A percentile compares a stretch with the other conserved stretches of the same genome.
Evolutionary conservation across 2,797 vertebrate species (phyloP).

Genomic region (Phyllotis vaccarum): DNA sequence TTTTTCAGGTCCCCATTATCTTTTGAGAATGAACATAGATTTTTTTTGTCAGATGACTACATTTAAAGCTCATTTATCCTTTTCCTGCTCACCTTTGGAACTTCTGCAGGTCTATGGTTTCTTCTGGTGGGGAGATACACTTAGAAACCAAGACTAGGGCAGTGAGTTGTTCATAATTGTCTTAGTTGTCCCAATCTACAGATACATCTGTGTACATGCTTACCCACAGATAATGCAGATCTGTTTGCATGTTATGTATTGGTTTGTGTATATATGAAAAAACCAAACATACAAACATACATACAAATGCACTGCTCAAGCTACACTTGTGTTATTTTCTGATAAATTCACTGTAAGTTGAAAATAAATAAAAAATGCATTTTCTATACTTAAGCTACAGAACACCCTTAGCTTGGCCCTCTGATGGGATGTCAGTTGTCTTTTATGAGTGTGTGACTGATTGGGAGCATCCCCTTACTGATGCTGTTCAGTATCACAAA

Average conservation of each 20-base stretch:
- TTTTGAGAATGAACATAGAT: slow-evolving; percentile 21
- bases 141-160: slow-evolving; percentile 14
- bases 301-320: neutral
- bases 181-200: neutral
- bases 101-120: neutral
- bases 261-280: neutral
- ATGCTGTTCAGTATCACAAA: neutral
- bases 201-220: too few species aligned
- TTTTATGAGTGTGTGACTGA: neutral
- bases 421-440: neutral
- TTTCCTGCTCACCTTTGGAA: neutral
- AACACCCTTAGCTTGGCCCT: neutral
- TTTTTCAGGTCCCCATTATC: neutral
- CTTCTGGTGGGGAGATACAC: neutral
- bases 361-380: neutral
- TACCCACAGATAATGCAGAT: neutral
- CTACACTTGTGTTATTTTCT: neutral
- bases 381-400: neutral
- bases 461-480: neutral
- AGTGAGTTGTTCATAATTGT: neutral
- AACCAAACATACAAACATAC: neutral
- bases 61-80: neutral
- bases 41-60: neutral
- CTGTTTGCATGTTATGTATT: neutral
- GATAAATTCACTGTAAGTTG: neutral